These are phyloP conservation scores for Apodemus agrarius DNA, from an alignment of 2,797 vertebrate species.

Conservation along the genomic window DNA sequence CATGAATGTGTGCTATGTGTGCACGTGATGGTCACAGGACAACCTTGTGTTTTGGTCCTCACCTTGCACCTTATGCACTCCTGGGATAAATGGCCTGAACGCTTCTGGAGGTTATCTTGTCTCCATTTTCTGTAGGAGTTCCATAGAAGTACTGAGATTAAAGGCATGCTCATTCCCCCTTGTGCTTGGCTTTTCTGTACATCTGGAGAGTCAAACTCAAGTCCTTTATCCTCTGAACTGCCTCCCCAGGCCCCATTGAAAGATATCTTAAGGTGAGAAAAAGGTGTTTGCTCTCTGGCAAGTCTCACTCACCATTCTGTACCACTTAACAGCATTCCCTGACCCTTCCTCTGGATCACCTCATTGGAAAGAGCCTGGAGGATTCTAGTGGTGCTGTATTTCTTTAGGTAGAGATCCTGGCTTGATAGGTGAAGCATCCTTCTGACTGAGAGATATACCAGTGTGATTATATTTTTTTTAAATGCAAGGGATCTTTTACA, in stretches of 20 bases:
- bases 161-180: too few relatives aligned
- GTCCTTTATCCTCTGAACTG: background rate
- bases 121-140: background rate
- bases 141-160: background rate
- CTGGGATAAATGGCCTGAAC: background rate
- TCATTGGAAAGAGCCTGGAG: background rate
- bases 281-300: background rate
- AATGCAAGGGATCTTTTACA: background rate
- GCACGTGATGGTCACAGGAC: background rate
- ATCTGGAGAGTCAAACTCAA: background rate
- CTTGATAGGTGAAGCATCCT: conserved; percentile 11
- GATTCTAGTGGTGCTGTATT: conserved; percentile 2
- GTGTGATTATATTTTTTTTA: conserved; percentile 27
- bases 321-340: background rate
- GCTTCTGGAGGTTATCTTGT: background rate
- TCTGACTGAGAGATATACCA: conserved; percentile 25
- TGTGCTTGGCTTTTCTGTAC: too few relatives aligned
- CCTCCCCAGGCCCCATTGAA: background rate
- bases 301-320: background rate
- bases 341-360: background rate
- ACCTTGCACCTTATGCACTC: background rate
- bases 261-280: background rate
- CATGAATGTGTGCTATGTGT: background rate
- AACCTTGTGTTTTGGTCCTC: background rate
- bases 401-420: conserved; percentile 16